Evolutionary conservation across 2,113 vertebrate species (phyloP).

Genomic region (Phoxinus phoxinus): DNA sequence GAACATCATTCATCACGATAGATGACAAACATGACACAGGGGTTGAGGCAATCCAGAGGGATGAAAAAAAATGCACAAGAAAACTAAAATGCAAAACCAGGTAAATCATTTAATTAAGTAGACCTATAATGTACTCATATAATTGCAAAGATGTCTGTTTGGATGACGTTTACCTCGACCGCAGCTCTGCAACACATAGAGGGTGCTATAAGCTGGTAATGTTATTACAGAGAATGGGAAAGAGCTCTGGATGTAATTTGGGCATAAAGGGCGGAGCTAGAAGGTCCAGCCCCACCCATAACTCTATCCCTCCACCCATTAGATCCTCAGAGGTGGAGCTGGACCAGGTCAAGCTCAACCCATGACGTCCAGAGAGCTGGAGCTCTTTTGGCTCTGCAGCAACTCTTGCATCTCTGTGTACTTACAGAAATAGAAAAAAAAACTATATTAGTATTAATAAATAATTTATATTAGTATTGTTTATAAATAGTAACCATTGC

Average conservation of each 20-base stretch:
- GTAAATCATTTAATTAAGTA: background rate
- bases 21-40: background rate
- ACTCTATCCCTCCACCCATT: too few species aligned
- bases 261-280: too few species aligned
- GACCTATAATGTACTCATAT: background rate
- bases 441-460: background rate
- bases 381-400: too few species aligned
- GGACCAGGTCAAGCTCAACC: too few species aligned
- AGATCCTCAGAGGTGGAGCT: too few species aligned
- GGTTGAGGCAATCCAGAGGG: background rate
- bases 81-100: background rate
- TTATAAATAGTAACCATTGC: background rate
- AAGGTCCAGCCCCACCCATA: too few species aligned
- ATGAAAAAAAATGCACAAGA: accelerated
- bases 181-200: background rate
- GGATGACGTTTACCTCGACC: background rate
- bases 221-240: background rate
- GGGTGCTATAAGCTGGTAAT: background rate
- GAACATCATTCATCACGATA: background rate
- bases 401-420: background rate
- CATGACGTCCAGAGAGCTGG: too few species aligned
- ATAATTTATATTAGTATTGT: background rate
- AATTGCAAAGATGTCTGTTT: background rate
- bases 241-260: background rate
- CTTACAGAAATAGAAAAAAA: background rate